Base-by-base conservation (phyloP, 2,113 vertebrate genomes). In the Pterophyllum scalare region DNA sequence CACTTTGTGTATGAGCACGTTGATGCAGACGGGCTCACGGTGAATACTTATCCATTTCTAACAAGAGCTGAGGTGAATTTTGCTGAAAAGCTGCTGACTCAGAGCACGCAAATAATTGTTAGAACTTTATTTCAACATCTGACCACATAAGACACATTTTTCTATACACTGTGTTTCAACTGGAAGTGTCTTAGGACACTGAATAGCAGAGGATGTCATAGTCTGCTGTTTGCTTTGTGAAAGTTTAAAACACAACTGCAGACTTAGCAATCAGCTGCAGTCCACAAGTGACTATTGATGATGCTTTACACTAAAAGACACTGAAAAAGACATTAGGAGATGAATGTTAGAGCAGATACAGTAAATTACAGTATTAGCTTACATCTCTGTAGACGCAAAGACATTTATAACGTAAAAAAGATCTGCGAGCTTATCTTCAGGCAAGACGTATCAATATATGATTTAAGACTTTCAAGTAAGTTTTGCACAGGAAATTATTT, bases 61-160 rank as follows among this genome's bases (percentile, higher is more conserved):
- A 75, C 28, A 60, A 81, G 17, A 67, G 58, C 35, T 14, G 60
- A 87, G 3, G 22, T 12, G 52, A 79, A 46, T 46, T 74, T 17
- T 75, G 31, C 20, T 31, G 28, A 26, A 59, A 79, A 72, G 52
- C n/a, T 31, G 43, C 13, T n/a, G 26, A 81, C 24, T 79, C 72
- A 81, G 77, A 76, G 10, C 22, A 59, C 2, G 0, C 11, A 49
- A 17, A 26, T 3, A 6, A 88, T 6, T 33, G 33, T 81, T 65
- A 87, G 28, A 88, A 75, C 80, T 94, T 94, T 95, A 95, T 94
- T 95, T 91, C 85, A 87, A 92, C 90, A 86, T 85, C 72, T 57
- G 22, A 81, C 56, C 65, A 91, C 79, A 92, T 92, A 92, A 93
- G 93, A 92, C 59, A 88, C 33, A 75, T 78, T 67, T 82, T 59